phyloP scores from a whole-genome alignment of 2,888 invertebrate genomes.

The Drosophila anomalata region DNA sequence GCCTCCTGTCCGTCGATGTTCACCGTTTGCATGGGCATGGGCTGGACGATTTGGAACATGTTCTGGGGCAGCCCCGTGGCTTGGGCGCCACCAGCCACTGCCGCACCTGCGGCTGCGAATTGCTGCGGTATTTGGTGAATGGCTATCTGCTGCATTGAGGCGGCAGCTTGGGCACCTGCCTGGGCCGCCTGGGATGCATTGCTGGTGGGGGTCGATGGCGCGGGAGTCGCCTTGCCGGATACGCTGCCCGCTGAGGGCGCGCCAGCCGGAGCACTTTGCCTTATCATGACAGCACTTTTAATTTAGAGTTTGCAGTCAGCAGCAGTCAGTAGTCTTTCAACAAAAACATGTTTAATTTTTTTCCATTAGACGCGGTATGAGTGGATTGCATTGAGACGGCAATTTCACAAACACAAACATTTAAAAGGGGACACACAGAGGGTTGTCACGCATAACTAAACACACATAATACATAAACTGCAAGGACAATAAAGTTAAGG shows the following conservation, averaged over 20 bases:
- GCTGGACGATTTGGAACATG: slow-evolving; percentile 86
- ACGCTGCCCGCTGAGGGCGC: slow-evolving; percentile 50
- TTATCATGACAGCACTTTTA: slow-evolving; percentile 61
- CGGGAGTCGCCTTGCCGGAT: slow-evolving; percentile 66
- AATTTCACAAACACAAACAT: slow-evolving; percentile 10
- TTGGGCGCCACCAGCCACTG: slow-evolving; percentile 35
- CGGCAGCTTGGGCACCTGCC: slow-evolving; percentile 36
- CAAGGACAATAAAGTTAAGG: not conserved
- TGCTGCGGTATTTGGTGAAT: slow-evolving; percentile 79
- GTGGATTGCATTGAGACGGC: slow-evolving; percentile 21
- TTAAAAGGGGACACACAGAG: slow-evolving; percentile 10
- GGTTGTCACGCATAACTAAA: slow-evolving; percentile 36
- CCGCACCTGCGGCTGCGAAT: slow-evolving; percentile 45
- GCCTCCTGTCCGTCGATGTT: slow-evolving; percentile 97
- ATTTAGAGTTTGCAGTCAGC: slow-evolving; percentile 17
- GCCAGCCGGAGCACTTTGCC: slow-evolving; percentile 56
- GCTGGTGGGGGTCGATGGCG: slow-evolving; percentile 40
- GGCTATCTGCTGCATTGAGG: slow-evolving; percentile 79
- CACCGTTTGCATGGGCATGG: slow-evolving; percentile 91
- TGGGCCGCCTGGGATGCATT: slow-evolving; percentile 35
- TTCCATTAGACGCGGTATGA: slow-evolving; percentile 38
- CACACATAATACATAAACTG: slow-evolving; percentile 6
- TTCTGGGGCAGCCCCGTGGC: slow-evolving; percentile 72
- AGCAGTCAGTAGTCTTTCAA: slow-evolving; percentile 20
- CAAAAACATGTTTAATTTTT: slow-evolving; percentile 46